phyloP scores from a whole-genome alignment of 1,140 invertebrate genomes.

The Zaprionus vittiger region DNA sequence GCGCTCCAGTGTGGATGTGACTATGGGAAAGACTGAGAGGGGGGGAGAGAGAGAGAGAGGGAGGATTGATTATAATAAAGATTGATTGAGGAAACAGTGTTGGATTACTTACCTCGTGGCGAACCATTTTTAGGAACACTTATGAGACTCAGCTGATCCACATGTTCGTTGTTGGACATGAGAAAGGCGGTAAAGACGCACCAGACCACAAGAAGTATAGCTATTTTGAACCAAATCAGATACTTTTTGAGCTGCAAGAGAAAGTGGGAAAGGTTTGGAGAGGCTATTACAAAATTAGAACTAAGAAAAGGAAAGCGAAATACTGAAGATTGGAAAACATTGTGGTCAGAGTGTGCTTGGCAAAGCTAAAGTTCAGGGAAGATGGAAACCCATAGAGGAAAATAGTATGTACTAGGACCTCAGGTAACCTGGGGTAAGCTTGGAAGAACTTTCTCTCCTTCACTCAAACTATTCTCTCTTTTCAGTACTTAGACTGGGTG shows the following conservation, averaged over 20 bases:
- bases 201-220: conserved; percentile 86
- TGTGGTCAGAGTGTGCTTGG: no score
- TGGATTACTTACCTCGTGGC: conserved; percentile 49
- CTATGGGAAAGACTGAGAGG: conserved; percentile 60
- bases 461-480: no score
- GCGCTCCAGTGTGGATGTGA: conserved; percentile 58
- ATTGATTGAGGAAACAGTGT: not conserved
- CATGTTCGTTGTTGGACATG: conserved; percentile 88
- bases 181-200: conserved; percentile 88
- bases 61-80: not conserved
- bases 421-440: no score
- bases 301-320: not conserved
- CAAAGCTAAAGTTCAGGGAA: no score
- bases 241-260: conserved; percentile 63
- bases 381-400: not conserved
- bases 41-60: no score
- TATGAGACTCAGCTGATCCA: conserved; percentile 86
- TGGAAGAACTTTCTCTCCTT: no score
- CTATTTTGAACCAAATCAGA: conserved; percentile 84
- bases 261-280: not conserved
- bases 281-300: not conserved
- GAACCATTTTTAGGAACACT: conserved; percentile 85
- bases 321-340: no score
- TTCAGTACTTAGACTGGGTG: no score
- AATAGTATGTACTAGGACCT: not conserved